phyloP scores from a whole-genome alignment of 2,797 vertebrate species.

The Heteromormyrus szaboi region DNA sequence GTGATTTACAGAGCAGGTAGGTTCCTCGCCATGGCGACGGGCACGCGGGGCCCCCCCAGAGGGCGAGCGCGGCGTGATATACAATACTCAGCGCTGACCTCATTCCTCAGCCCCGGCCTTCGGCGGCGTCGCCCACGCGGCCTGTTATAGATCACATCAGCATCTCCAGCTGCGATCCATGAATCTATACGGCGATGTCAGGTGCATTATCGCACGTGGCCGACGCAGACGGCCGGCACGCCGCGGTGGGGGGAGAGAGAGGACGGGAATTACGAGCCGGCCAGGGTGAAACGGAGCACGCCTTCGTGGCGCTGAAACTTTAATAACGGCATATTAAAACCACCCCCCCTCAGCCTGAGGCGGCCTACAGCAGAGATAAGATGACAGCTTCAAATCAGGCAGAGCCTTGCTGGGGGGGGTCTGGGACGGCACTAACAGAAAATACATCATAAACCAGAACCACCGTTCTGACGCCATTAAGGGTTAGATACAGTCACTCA shows the following conservation, averaged over 20 bases:
- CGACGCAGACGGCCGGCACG: not conserved
- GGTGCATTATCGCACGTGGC: constrained; percentile 2
- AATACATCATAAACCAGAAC: not conserved
- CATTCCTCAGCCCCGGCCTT: not conserved
- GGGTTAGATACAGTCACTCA: not conserved
- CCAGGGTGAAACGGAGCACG: not conserved
- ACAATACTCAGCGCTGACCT: constrained; percentile 4
- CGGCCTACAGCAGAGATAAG: not conserved
- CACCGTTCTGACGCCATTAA: not conserved
- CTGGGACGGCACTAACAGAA: not conserved
- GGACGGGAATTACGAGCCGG: not conserved
- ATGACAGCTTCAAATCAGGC: not conserved
- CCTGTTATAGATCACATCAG: constrained; percentile 16
- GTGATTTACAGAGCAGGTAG: not conserved
- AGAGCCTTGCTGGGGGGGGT: not conserved
- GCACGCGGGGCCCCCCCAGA: not conserved
- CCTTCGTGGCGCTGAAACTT: not conserved
- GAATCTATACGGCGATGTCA: constrained; percentile 18
- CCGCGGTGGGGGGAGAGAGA: not conserved
- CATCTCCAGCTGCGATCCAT: not conserved
- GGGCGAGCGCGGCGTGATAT: not conserved
- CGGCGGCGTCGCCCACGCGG: not conserved
- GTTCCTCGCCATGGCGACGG: not conserved
- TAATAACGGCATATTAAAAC: constrained; percentile 21
- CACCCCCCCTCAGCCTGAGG: not conserved